These are phyloP conservation scores for Schizotus pectinicornis DNA, from an alignment of 2,888 invertebrate genomes.

Conservation along the genomic window DNA sequence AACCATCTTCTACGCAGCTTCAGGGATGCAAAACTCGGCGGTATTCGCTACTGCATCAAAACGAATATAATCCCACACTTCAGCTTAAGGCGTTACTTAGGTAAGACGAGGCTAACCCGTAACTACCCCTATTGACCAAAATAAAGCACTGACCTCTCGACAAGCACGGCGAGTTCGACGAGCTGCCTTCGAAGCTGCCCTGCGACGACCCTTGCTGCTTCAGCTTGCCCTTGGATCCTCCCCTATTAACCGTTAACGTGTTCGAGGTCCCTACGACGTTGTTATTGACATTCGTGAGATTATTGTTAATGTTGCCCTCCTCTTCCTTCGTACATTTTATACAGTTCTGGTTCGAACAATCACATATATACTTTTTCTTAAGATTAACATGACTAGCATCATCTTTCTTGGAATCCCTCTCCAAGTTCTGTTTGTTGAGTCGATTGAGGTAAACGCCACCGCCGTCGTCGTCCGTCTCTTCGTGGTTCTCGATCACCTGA, in stretches of 20 bases:
- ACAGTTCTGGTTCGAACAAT: conserved; percentile 40
- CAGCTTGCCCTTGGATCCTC: conserved; percentile 48
- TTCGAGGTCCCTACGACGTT: conserved; percentile 45
- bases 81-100: no score
- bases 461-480: conserved; percentile 25
- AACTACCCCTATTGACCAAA: conserved; percentile 15
- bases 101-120: no score
- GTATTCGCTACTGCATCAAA: no score
- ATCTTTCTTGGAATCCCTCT: conserved; percentile 34
- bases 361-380: conserved; percentile 33
- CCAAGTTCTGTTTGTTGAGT: conserved; percentile 37
- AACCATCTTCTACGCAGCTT: no score
- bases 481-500: conserved; percentile 8
- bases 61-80: no score
- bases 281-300: conserved; percentile 51
- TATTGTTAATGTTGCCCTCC: conserved; percentile 45
- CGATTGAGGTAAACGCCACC: conserved; percentile 41
- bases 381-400: conserved; percentile 31
- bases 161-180: conserved; percentile 63
- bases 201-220: conserved; percentile 57
- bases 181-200: conserved; percentile 61
- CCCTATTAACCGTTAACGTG: conserved; percentile 48
- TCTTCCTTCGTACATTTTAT: conserved; percentile 46
- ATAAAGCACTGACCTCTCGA: conserved; percentile 60
- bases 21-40: no score